phyloP scores from a whole-genome alignment of 2,888 invertebrate species.

The Leuctra nigra region DNA sequence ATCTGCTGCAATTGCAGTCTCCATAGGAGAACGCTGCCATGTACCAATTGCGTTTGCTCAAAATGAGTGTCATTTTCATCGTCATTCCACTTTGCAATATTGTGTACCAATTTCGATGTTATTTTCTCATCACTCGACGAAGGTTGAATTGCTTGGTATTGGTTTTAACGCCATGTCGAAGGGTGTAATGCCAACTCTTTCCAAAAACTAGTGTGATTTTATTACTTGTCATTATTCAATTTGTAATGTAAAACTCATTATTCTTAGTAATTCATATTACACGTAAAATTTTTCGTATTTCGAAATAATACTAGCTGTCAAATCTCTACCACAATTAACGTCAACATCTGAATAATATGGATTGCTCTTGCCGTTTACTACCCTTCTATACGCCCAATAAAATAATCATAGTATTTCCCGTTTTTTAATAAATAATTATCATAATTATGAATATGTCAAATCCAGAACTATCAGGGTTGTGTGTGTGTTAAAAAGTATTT shows the following conservation, averaged over 20 bases:
- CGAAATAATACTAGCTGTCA: too few species aligned
- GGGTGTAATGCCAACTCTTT: too few species aligned
- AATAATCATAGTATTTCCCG: slow-evolving; percentile 27
- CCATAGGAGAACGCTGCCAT: neutral
- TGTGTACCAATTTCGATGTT: too few species aligned
- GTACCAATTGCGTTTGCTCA: slow-evolving; percentile 26
- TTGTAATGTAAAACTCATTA: neutral
- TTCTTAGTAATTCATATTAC: neutral
- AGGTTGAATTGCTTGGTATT: too few species aligned
- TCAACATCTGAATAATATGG: too few species aligned
- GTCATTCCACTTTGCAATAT: slow-evolving; percentile 27
- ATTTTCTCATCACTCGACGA: too few species aligned
- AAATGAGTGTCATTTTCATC: slow-evolving; percentile 19
- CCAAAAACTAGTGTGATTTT: too few species aligned
- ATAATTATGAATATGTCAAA: slow-evolving; percentile 24
- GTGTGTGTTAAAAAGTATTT: slow-evolving; percentile 30
- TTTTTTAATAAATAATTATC: slow-evolving; percentile 20
- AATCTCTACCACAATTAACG: too few species aligned
- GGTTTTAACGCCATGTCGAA: too few species aligned
- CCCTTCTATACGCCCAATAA: slow-evolving; percentile 27
- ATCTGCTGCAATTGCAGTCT: neutral
- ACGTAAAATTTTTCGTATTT: too few species aligned
- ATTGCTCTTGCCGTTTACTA: slow-evolving; percentile 22
- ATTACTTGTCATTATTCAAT: too few species aligned
- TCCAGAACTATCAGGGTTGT: slow-evolving; percentile 32